Percentiles rank a stretch among this genome's conserved stretches.
Conservation (phyloP, 2,797 vertebrate genomes). For the Phrynocephalus vlangalii region DNA sequence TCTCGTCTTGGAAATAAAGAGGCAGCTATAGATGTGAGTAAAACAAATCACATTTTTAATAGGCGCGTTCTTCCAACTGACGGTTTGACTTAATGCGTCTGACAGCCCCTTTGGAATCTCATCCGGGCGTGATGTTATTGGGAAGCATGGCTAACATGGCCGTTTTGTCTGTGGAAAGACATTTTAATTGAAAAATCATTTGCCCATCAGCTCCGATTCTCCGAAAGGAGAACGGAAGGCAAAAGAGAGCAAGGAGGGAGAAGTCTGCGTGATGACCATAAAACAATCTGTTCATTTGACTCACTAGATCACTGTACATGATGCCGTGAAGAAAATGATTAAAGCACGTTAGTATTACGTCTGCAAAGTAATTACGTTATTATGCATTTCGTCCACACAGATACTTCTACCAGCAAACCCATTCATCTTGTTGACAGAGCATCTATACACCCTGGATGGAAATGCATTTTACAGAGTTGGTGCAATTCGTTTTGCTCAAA, state of each 20-base stretch:
- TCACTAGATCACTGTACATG: slow-evolving; percentile 78
- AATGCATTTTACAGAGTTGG: slow-evolving; percentile 74
- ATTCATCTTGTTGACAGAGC: slow-evolving; percentile 80
- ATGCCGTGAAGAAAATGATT: slow-evolving; percentile 74
- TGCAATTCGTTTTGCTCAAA: slow-evolving; percentile 70
- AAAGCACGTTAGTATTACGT: slow-evolving; percentile 76
- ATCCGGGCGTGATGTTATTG: slow-evolving; percentile 57
- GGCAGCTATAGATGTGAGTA: slow-evolving; percentile 61
- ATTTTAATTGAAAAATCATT: slow-evolving; percentile 85
- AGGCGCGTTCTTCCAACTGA: slow-evolving; percentile 41
- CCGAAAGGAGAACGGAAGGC: slow-evolving; percentile 52
- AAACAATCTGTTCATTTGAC: slow-evolving; percentile 81
- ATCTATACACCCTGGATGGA: slow-evolving; percentile 70
- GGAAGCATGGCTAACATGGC: slow-evolving; percentile 72
- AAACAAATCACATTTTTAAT: slow-evolving; percentile 66
- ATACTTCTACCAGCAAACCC: slow-evolving; percentile 68
- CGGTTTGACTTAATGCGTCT: slow-evolving; percentile 50
- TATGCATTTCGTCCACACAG: slow-evolving; percentile 75
- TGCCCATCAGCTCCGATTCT: slow-evolving; percentile 79
- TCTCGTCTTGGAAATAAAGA: slow-evolving; percentile 29
- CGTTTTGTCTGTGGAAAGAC: slow-evolving; percentile 73
- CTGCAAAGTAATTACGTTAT: slow-evolving; percentile 78
- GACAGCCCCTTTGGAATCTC: slow-evolving; percentile 55
- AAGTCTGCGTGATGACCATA: slow-evolving; percentile 72
- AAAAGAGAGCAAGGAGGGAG: slow-evolving; percentile 4